Evolutionary conservation across 2,797 vertebrate genomes (phyloP), one percentile per base, ranked within the genome.

Genomic region (Ceryle rudis): DNA sequence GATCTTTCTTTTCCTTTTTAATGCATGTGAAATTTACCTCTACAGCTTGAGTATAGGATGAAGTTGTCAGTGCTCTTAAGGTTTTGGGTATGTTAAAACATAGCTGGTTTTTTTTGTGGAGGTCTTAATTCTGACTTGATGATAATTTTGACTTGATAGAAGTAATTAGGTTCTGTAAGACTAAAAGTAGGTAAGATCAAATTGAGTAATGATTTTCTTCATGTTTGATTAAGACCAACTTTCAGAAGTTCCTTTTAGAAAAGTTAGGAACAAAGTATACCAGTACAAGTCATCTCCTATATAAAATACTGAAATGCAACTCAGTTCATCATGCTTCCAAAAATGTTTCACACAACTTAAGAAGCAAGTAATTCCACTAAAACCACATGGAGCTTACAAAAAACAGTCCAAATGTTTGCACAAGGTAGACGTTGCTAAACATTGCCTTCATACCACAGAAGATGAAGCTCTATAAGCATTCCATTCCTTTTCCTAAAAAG

Each of bases 81-180:
- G 14, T 37, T 83, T 70, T 78, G 41, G 18, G 89, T 77, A 74
- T 82, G 26, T 86, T 94, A 92, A 91, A 94, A 46, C 49, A 26
- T 31, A 90, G 65, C 42, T 89, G 46, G 14, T 46, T 77, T 25
- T 75, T 47, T 86, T 93, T n/a, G 52, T 71, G 54, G 84, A 92
- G 66, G 74, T 80, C 69, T 10, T 49, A 90, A 78, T 42, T 74
- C 44, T 65, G 22, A 64, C 51, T 71, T 71, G 35, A 77, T 19
- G 94, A 79, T 84, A 75, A 61, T 64, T 75, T 42, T 46, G 62
- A 47, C 33, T 82, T 71, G 35, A 77, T 19, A 82, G 55, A 86
- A 82, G 42, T 87, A 74, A 95, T 82, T 62, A 62, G 69, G 37
- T 73, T 78, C 69, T 88, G 37, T 90, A 75, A 91, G 73, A 70